These are phyloP conservation scores for Garrulus glandarius DNA, from an alignment of 2,797 vertebrate species.

Conservation along the genomic window DNA sequence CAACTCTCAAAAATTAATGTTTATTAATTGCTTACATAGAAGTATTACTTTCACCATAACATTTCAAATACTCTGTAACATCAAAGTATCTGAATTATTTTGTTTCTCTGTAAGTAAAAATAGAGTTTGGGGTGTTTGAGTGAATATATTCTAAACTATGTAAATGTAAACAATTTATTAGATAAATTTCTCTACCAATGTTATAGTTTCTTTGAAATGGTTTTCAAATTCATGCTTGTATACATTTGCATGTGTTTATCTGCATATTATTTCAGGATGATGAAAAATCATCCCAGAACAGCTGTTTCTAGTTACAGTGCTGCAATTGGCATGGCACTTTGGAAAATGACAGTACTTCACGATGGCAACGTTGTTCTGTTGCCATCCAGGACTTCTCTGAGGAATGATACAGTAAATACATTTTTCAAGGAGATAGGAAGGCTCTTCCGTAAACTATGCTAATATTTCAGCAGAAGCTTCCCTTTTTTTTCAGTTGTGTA, in stretches of 20 bases:
- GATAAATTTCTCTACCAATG: not conserved
- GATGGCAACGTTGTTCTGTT: not conserved
- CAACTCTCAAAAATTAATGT: not conserved
- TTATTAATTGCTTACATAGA: not conserved
- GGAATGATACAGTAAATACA: not conserved
- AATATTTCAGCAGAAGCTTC: not conserved
- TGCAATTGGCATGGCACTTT: not conserved
- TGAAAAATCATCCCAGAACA: not conserved
- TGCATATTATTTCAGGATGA: not conserved
- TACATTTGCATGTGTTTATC: not conserved
- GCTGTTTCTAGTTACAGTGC: not conserved
- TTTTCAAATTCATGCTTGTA: not conserved
- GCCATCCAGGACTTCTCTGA: not conserved
- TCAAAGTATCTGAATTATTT: not conserved
- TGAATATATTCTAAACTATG: not conserved
- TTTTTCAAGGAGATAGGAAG: not conserved
- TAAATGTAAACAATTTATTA: not conserved
- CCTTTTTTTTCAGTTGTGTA: not conserved
- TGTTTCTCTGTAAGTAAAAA: not conserved
- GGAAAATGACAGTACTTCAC: not conserved
- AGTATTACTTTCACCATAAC: not conserved
- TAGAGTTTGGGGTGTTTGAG: accelerated
- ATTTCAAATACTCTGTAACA: not conserved
- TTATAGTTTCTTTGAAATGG: not conserved
- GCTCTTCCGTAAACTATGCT: not conserved